phyloP scores from a whole-genome alignment of 92 coral and sea anemone species.

The Micromussa lordhowensis region DNA sequence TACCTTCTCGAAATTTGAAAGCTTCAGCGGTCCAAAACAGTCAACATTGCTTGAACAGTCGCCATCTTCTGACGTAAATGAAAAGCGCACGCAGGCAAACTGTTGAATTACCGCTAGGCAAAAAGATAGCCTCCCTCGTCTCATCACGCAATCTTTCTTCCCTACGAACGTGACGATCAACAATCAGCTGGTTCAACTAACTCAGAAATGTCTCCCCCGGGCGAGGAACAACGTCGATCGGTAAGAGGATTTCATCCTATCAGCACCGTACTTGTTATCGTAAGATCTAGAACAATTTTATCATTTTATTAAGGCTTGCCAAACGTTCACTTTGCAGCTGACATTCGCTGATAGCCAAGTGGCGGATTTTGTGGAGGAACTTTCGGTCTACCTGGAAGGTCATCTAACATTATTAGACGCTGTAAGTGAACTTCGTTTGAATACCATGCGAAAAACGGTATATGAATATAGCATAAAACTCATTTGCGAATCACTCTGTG shows the following conservation, averaged over 20 bases:
- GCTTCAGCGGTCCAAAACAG: constrained; percentile 14
- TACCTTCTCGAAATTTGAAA: constrained; percentile 13
- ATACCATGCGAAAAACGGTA: constrained; percentile 5
- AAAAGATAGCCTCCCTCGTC: too few relatives aligned
- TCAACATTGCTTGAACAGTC: constrained; percentile 15
- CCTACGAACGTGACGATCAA: too few relatives aligned
- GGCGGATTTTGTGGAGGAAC: constrained; percentile 12
- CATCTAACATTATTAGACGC: neutral
- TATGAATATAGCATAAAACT: constrained; percentile 6
- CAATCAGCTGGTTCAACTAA: neutral
- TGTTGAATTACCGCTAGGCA: constrained; percentile 27
- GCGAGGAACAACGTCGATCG: constrained; percentile 16
- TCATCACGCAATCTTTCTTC: too few relatives aligned
- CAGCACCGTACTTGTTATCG: constrained; percentile 11
- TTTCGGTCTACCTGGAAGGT: constrained; percentile 17
- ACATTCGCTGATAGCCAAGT: constrained; percentile 19
- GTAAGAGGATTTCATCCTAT: neutral
- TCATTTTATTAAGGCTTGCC: constrained; percentile 14
- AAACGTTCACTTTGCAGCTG: constrained; percentile 28
- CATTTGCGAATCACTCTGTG: neutral
- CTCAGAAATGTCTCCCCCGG: constrained; percentile 19
- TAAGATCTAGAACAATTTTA: constrained; percentile 11
- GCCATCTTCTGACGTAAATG: constrained; percentile 18
- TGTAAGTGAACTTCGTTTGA: constrained; percentile 19
- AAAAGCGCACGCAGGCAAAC: constrained; percentile 2